Conservation (phyloP, 2,113 vertebrate genomes). For the Bucco capensis region DNA sequence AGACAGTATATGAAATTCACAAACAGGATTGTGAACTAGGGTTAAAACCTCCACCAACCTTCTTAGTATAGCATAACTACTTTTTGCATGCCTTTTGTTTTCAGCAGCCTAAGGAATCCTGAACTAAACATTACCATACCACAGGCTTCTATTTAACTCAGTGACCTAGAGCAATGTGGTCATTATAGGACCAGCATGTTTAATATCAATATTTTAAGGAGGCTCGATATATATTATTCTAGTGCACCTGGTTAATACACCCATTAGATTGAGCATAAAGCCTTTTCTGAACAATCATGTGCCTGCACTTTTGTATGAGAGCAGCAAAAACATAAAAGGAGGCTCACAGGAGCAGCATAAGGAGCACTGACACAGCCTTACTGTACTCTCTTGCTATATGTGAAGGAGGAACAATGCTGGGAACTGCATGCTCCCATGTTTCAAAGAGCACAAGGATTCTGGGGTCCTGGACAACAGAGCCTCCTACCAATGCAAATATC, state of each 20-base stretch:
- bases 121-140: not conserved
- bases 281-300: not conserved
- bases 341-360: not conserved
- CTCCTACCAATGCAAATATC: not conserved
- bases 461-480: not conserved
- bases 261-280: not conserved
- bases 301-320: not conserved
- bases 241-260: not conserved
- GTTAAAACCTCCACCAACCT: not conserved
- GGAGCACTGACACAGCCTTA: not conserved
- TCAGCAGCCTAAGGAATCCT: not conserved
- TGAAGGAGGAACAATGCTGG: not conserved
- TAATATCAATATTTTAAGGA: not conserved
- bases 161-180: not conserved
- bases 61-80: not conserved
- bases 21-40: not conserved
- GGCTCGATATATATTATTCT: not conserved
- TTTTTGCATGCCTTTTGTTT: not conserved
- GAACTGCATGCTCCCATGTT: not conserved
- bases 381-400: accelerated
- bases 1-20: not conserved
- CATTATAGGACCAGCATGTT: not conserved
- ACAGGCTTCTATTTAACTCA: not conserved
- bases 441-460: not conserved
- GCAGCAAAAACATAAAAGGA: not conserved